A percentile compares a stretch with the other conserved stretches of the same genome.
phyloP scores from a whole-genome alignment of 2,113 vertebrate species.

The Pelobates fuscus region DNA sequence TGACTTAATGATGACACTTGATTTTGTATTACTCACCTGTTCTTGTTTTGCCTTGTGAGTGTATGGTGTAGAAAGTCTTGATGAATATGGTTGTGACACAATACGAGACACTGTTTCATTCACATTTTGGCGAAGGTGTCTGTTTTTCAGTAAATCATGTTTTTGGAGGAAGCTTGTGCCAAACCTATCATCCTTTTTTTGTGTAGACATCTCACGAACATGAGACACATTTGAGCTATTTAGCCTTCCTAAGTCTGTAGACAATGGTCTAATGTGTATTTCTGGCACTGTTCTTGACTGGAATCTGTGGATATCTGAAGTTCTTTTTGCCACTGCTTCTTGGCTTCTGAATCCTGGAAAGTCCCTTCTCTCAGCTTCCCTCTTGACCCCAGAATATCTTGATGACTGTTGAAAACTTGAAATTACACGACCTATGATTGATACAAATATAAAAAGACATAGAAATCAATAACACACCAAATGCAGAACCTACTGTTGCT shows the following conservation, averaged over 20 bases:
- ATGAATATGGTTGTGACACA: conserved; percentile 50
- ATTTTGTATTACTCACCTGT: conserved; percentile 18
- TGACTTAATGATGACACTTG: conserved; percentile 48
- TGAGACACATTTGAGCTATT: conserved; percentile 61
- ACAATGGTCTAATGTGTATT: conserved; percentile 59
- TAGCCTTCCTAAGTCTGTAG: conserved; percentile 59
- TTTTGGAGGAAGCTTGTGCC: conserved; percentile 54
- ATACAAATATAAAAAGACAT: too few relatives aligned
- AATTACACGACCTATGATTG: conserved; percentile 73
- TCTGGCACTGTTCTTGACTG: conserved; percentile 55
- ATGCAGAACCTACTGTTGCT: too few relatives aligned
- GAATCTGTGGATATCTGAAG: conserved; percentile 60
- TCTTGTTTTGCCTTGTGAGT: conserved; percentile 50
- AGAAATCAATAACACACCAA: too few relatives aligned
- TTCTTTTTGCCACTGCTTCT: conserved; percentile 64
- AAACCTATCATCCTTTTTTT: conserved; percentile 65
- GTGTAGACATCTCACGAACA: conserved; percentile 67
- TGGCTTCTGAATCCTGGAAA: conserved; percentile 52
- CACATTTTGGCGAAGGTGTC: conserved; percentile 56
- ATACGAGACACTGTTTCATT: conserved; percentile 58
- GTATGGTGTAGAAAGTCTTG: conserved; percentile 49
- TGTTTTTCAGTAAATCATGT: conserved; percentile 51
- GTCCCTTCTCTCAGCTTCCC: conserved; percentile 67
- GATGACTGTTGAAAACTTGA: conserved; percentile 65
- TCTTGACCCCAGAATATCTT: conserved; percentile 64